These are phyloP conservation scores for Charadrius vociferus DNA, from an alignment of 2,113 vertebrate genomes.

Conservation along the genomic window DNA sequence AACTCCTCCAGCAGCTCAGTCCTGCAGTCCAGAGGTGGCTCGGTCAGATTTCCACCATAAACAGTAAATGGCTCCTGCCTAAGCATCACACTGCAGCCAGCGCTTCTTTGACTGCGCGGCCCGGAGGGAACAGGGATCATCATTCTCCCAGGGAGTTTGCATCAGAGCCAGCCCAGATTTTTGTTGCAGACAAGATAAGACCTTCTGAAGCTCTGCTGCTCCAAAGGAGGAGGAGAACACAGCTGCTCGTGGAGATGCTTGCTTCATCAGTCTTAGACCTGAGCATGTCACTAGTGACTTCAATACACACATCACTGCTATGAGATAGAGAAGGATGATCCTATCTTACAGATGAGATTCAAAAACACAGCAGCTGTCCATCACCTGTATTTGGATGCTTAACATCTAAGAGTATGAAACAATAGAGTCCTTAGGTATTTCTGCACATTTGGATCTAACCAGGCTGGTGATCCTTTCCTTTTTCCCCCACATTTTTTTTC, in stretches of 20 bases:
- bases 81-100: neutral
- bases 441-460: neutral
- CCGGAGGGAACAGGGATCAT: neutral
- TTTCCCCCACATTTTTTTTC: neutral
- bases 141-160: neutral
- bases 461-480: neutral
- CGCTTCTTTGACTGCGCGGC: neutral
- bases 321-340: neutral
- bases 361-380: neutral
- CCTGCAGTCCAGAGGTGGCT: neutral
- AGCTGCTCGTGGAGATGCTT: neutral
- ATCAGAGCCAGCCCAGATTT: neutral
- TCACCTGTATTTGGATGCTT: neutral
- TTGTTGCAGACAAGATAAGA: neutral
- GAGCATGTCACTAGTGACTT: neutral
- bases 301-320: neutral
- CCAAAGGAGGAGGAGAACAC: neutral
- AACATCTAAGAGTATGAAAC: neutral
- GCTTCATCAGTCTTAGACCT: neutral
- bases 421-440: neutral
- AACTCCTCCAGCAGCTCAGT: neutral
- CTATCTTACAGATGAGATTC: neutral
- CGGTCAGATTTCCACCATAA: neutral
- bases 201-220: neutral
- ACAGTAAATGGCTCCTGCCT: fast-evolving